Evolutionary conservation across 1,140 invertebrate genomes (phyloP), one percentile per base, ranked within the genome.

Genomic region (Drosophila lowei): DNA sequence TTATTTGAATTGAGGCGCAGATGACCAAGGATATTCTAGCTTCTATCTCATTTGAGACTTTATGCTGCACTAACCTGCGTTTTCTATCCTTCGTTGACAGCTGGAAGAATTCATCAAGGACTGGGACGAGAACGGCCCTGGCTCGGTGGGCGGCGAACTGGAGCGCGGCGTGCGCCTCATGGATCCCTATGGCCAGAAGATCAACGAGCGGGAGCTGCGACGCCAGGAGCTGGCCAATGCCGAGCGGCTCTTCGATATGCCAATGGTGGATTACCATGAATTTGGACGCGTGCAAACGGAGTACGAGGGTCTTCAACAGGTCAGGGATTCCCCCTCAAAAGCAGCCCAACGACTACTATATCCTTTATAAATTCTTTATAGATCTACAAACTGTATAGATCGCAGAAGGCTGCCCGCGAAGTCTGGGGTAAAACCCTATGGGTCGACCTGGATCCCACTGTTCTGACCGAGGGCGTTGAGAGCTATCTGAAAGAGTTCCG

Each of bases 341-440:
- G 2, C 1, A 41, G 3, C 23, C 23, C 23, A 23, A 3, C 0
- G 21, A 30, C 18, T 13, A 13, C 0, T 5, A 5, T 4, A 25
- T 2, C 25, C 2, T 43, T 11, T 6, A 1, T 8, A 9, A n/a
- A 44, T 46, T 0, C 34, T 21, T 72, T 66, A 5, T 75, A 93
- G 71, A 91, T 98, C 18, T 98, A 95, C 89, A 93, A 95, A 70
- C 92, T 98, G 9, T 98, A 97, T 79, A 94, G 94, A 79, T 92
- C 94, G 2, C 96, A 97, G 91, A 96, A 95, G 91, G 93, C 93
- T 57, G 95, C 95, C 0, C 93, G 96, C 25, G 94, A 97, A 52
- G 76, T 93, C 2, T 98, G 97, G 97, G 94, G 96, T 5, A 95
- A 96, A 89, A 97, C 95, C 0, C 91, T 98, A 5, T 98, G 97